These are phyloP conservation scores for Amiota mariae DNA, from an alignment of 2,888 invertebrate species.

Conservation along the genomic window DNA sequence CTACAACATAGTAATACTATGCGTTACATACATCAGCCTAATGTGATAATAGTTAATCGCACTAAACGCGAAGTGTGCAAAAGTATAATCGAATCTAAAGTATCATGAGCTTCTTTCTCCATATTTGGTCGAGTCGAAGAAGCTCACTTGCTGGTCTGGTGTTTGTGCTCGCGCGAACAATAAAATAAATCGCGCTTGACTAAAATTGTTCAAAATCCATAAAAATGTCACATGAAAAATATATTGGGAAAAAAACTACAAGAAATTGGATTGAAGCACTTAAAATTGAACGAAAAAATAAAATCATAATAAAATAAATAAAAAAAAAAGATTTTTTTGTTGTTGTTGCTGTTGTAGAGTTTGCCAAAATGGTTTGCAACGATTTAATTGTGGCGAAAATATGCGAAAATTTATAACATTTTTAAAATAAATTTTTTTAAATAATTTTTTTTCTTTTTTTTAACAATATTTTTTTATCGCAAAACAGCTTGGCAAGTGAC, in stretches of 20 bases:
- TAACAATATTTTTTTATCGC: no score
- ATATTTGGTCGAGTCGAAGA: constrained; percentile 26
- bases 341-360: neutral
- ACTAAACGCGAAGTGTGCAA: neutral
- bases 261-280: neutral
- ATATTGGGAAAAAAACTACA: neutral
- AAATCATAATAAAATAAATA: neutral
- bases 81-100: neutral
- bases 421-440: constrained; percentile 48
- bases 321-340: neutral
- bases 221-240: constrained; percentile 61
- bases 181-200: constrained; percentile 46
- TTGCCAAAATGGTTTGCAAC: no score
- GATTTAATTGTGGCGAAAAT: constrained; percentile 60
- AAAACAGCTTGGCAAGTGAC: no score
- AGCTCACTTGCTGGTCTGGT: neutral
- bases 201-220: constrained; percentile 43
- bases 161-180: constrained; percentile 24
- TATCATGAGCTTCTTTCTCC: neutral
- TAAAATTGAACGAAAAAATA: neutral
- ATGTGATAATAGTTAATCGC: no score
- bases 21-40: no score
- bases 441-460: neutral
- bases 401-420: constrained; percentile 57
- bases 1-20: no score